A percentile compares a stretch with the other conserved stretches of the same genome.
phyloP scores from a whole-genome alignment of 2,888 invertebrate species.

The Kryphioiulus occultus region DNA sequence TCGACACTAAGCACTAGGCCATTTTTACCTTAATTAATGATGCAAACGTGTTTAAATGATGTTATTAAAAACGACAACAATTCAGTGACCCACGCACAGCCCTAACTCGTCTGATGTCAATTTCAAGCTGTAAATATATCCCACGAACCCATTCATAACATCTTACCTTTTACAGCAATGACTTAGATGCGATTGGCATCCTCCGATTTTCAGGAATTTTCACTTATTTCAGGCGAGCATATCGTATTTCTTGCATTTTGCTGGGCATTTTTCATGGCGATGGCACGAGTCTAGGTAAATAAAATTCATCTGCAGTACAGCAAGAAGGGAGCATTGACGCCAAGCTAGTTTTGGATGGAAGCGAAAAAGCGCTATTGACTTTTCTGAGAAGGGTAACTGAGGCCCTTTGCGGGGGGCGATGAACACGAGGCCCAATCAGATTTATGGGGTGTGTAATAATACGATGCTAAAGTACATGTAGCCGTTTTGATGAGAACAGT shows the following conservation, averaged over 20 bases:
- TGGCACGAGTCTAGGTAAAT: background rate
- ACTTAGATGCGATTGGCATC: background rate
- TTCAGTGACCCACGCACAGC: background rate
- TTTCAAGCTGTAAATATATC: background rate
- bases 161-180: background rate
- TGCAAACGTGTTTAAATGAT: too few relatives aligned
- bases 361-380: background rate
- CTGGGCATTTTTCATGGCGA: background rate
- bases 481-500: background rate
- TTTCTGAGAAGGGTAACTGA: background rate
- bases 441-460: conserved; percentile 17
- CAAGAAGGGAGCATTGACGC: too few relatives aligned
- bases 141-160: background rate
- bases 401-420: background rate
- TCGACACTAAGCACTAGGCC: too few relatives aligned
- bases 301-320: background rate
- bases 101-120: too few relatives aligned
- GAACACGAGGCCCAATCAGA: conserved; percentile 1
- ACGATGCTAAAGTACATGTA: background rate
- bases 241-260: background rate
- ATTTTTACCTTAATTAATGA: too few relatives aligned
- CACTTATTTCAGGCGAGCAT: background rate
- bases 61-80: too few relatives aligned
- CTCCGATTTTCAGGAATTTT: background rate
- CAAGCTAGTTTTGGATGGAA: background rate